These are phyloP conservation scores for Dorcus parallelipipedus DNA, from an alignment of 2,888 invertebrate species.

Conservation along the genomic window DNA sequence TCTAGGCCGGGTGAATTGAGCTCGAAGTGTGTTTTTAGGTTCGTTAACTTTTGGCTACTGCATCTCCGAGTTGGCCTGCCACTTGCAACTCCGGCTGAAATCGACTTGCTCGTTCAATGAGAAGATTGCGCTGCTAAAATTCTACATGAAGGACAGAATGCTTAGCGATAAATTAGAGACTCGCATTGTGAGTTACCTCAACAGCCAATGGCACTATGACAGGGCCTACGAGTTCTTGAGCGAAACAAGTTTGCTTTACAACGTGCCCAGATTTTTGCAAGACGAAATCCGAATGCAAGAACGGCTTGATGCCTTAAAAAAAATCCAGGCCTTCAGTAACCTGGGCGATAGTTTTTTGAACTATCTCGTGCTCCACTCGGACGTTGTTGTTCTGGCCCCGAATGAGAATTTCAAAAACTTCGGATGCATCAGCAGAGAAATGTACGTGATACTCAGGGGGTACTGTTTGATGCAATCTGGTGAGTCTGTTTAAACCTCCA, in stretches of 20 bases:
- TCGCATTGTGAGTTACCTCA: constrained; percentile 53
- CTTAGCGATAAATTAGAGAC: constrained; percentile 23
- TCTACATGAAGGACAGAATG: constrained; percentile 43
- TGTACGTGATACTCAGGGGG: constrained; percentile 55
- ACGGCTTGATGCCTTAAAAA: constrained; percentile 51
- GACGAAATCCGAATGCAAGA: constrained; percentile 54
- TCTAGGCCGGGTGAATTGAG: background rate
- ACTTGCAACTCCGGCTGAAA: constrained; percentile 52
- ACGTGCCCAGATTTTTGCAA: constrained; percentile 48
- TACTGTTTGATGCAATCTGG: constrained; percentile 50
- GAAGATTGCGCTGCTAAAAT: constrained; percentile 51
- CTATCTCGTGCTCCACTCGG: constrained; percentile 13
- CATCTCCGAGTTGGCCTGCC: constrained; percentile 53
- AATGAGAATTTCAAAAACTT: constrained; percentile 55
- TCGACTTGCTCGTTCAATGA: constrained; percentile 53
- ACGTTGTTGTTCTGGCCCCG: constrained; percentile 48
- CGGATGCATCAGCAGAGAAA: constrained; percentile 53
- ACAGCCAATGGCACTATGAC: constrained; percentile 55
- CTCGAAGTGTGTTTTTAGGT: constrained; percentile 40
- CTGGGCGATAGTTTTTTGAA: constrained; percentile 52
- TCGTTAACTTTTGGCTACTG: constrained; percentile 53
- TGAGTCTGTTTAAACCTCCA: constrained; percentile 5
- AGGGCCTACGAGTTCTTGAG: constrained; percentile 40
- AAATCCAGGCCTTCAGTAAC: constrained; percentile 52
- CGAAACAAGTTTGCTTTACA: constrained; percentile 14